These are phyloP conservation scores for Phocoena sinus DNA, from an alignment of 2,113 vertebrate genomes.

Conservation along the genomic window DNA sequence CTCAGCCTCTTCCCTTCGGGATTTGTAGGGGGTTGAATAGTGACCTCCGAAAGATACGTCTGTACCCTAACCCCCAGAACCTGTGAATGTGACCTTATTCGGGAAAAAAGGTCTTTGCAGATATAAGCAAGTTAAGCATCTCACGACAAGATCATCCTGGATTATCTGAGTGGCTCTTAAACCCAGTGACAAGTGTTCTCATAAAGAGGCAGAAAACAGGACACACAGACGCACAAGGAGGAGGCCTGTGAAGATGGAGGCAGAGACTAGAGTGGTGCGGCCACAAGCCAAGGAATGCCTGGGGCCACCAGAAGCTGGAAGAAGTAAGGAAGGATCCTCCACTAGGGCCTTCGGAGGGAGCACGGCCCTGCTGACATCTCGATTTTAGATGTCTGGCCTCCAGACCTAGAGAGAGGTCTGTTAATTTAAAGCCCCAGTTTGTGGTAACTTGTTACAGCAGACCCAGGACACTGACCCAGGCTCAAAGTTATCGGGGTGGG, in stretches of 20 bases:
- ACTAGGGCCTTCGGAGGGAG: no score
- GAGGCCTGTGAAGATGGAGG: not conserved
- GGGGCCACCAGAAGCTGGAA: no score
- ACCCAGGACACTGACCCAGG: no score
- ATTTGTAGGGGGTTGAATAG: no score
- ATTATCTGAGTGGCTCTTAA: not conserved
- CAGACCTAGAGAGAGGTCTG: rapidly evolving
- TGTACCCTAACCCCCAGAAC: no score
- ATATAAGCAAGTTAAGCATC: not conserved
- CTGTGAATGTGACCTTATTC: not conserved
- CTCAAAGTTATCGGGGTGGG: no score
- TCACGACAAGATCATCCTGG: no score
- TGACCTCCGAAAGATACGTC: rapidly evolving
- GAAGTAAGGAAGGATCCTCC: not conserved
- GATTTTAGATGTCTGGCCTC: not conserved
- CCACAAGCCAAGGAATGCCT: not conserved
- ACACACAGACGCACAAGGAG: not conserved
- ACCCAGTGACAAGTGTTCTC: not conserved
- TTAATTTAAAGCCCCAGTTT: not conserved
- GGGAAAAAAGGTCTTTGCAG: not conserved
- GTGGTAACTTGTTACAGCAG: rapidly evolving
- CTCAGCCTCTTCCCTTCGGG: not conserved
- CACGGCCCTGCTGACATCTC: rapidly evolving
- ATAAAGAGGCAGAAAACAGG: not conserved
- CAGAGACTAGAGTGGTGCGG: rapidly evolving